phyloP scores from a whole-genome alignment of 2,797 vertebrate genomes.

The Pelochelys cantorii region DNA sequence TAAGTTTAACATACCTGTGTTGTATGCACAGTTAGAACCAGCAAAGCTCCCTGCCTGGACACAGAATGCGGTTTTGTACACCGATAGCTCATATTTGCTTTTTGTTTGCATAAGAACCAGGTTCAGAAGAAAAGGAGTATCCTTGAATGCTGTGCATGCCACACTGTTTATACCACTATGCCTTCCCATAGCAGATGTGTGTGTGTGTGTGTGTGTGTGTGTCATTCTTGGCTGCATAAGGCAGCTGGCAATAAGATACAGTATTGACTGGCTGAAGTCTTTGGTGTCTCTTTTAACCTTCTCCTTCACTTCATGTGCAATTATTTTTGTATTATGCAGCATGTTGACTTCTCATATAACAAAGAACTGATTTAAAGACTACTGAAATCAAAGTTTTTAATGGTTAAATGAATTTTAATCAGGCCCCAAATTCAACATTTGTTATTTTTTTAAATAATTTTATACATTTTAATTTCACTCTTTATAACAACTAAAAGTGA shows the following conservation, averaged over 20 bases:
- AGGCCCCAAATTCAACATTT: not conserved
- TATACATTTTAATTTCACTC: not conserved
- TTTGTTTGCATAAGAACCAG: conserved; percentile 40
- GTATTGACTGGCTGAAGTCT: not conserved
- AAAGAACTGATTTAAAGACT: not conserved
- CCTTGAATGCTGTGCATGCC: not conserved
- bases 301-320: not conserved
- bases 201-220: not conserved
- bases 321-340: not conserved
- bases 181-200: not conserved
- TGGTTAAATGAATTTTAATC: not conserved
- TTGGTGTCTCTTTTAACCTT: not conserved
- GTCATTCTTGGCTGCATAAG: not conserved
- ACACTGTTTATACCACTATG: not conserved
- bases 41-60: not conserved
- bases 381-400: not conserved
- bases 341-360: not conserved
- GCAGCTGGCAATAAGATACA: not conserved
- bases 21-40: not conserved
- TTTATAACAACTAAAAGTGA: conserved; percentile 8
- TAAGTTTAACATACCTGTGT: conserved; percentile 49
- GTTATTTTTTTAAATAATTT: not conserved
- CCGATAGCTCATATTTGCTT: not conserved
- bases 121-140: conserved; percentile 38
- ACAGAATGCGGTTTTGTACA: not conserved